Evolutionary conservation across 2,888 invertebrate genomes (phyloP).

Genomic region (Mythimna impura): DNA sequence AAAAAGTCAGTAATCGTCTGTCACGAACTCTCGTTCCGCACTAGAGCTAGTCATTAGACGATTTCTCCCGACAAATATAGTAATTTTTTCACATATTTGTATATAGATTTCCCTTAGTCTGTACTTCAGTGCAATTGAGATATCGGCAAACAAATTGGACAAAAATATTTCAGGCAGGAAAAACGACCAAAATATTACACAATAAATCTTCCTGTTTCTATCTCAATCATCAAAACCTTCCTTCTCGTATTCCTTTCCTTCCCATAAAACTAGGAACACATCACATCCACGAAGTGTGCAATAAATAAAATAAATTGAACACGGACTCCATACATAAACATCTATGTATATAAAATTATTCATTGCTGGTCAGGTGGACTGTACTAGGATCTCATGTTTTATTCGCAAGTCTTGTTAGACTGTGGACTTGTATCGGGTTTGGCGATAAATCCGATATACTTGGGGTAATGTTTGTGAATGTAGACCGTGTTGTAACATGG

Average conservation of each 20-base stretch:
- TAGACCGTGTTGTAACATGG: constrained; percentile 37
- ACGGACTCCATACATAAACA: constrained; percentile 58
- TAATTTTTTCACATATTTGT: too few species aligned
- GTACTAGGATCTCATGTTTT: constrained; percentile 62
- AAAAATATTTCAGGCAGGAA: not conserved
- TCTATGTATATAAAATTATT: constrained; percentile 59
- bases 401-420: constrained; percentile 58
- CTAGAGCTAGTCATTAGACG: too few species aligned
- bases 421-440: constrained; percentile 29
- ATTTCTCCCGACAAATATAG: too few species aligned
- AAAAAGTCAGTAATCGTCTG: too few species aligned
- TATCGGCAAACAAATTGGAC: not conserved
- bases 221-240: constrained; percentile 16
- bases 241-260: constrained; percentile 1
- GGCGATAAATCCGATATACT: constrained; percentile 56
- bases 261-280: constrained; percentile 26
- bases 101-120: not conserved
- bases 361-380: constrained; percentile 63
- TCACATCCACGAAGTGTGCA: constrained; percentile 21
- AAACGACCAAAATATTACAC: not conserved
- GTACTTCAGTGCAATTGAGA: not conserved
- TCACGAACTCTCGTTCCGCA: too few species aligned
- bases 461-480: not conserved
- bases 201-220: not conserved
- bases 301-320: constrained; percentile 63